Percentiles rank a stretch among this genome's conserved stretches.
These are phyloP conservation scores for Platerodrilus igneus DNA, from an alignment of 2,888 invertebrate species.

Conservation along the genomic window DNA sequence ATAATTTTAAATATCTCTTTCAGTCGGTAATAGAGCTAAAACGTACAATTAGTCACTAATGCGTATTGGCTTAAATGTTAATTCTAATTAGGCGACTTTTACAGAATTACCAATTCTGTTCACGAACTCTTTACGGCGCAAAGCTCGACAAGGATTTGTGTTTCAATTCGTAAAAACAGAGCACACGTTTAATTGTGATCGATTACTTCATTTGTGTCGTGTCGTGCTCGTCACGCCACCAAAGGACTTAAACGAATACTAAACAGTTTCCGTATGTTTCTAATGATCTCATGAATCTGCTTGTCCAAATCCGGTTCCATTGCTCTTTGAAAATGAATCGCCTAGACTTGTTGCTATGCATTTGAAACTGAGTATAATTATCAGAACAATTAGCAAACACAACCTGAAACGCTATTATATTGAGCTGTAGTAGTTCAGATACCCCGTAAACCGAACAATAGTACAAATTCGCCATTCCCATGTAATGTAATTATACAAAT, in stretches of 20 bases:
- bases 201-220: conserved; percentile 35
- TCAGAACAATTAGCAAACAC: conserved; percentile 12
- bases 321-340: conserved; percentile 14
- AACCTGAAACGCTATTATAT: conserved; percentile 4
- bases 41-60: conserved; percentile 13
- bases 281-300: conserved; percentile 19
- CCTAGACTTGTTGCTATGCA: conserved; percentile 15
- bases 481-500: conserved; percentile 6
- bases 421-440: conserved; percentile 2
- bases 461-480: conserved; percentile 1
- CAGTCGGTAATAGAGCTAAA: conserved; percentile 7
- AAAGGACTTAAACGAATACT: conserved; percentile 24
- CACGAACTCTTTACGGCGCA: conserved; percentile 16
- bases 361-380: conserved; percentile 11
- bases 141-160: conserved; percentile 25
- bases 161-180: conserved; percentile 26
- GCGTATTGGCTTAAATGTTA: too few relatives aligned
- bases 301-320: conserved; percentile 16
- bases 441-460: conserved; percentile 7
- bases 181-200: conserved; percentile 38
- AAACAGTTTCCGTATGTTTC: conserved; percentile 28
- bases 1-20: not conserved
- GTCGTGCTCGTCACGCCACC: conserved; percentile 28
- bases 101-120: too few relatives aligned
- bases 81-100: too few relatives aligned